These are phyloP conservation scores for Chelonia mydas DNA, from an alignment of 2,797 vertebrate genomes.

Conservation along the genomic window DNA sequence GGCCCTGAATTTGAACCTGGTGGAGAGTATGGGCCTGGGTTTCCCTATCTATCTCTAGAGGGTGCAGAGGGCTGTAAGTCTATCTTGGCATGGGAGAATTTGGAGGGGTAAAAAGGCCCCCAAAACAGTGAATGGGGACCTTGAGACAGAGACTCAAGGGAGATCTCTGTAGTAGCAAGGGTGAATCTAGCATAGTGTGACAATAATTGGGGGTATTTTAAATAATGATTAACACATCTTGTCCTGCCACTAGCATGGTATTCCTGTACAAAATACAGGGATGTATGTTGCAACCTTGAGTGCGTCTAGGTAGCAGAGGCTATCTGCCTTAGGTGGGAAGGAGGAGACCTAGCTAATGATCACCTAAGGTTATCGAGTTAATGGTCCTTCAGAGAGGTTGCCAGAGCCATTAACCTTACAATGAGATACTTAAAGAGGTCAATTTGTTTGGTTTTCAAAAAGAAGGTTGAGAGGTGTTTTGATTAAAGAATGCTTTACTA, in stretches of 20 bases:
- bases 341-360: neutral
- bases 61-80: neutral
- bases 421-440: too few relatives aligned
- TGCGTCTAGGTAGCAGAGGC: neutral
- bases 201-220: neutral
- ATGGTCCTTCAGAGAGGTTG: too few relatives aligned
- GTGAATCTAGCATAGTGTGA: neutral
- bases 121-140: neutral
- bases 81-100: neutral
- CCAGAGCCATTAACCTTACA: too few relatives aligned
- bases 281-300: neutral
- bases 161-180: neutral
- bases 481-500: neutral
- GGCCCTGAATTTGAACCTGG: too few relatives aligned
- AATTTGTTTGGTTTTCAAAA: too few relatives aligned
- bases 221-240: neutral
- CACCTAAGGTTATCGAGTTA: too few relatives aligned
- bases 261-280: neutral
- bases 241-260: neutral
- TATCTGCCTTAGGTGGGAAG: neutral
- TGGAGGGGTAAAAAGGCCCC: neutral
- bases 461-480: too few relatives aligned
- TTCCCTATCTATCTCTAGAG: too few relatives aligned
- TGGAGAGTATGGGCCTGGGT: too few relatives aligned
- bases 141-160: neutral